Evolutionary conservation across 2,113 vertebrate species (phyloP).

Genomic region (Oncorhynchus clarkii): DNA sequence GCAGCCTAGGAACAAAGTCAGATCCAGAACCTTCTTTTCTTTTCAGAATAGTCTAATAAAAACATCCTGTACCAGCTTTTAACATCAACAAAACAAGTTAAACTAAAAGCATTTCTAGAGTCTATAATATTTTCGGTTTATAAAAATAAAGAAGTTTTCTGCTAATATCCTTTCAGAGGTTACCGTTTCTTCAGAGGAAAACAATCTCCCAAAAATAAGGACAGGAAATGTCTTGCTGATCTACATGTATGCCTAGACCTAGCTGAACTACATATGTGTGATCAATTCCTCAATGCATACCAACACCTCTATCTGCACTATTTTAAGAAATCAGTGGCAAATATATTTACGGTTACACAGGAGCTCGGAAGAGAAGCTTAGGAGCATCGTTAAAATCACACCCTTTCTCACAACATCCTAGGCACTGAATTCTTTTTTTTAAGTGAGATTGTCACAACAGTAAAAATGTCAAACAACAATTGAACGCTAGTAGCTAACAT

Average conservation of each 20-base stretch:
- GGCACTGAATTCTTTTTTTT: not conserved
- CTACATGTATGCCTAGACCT: not conserved
- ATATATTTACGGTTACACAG: not conserved
- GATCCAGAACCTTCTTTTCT: not conserved
- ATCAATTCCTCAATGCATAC: not conserved
- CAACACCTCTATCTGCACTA: not conserved
- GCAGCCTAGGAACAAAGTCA: not conserved
- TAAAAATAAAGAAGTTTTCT: not conserved
- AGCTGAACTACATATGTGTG: not conserved
- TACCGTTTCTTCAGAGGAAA: not conserved
- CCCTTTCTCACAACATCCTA: constrained; percentile 3
- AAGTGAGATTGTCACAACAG: constrained; percentile 1
- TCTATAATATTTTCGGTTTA: not conserved
- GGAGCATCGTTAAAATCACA: not conserved
- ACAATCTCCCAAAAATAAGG: not conserved
- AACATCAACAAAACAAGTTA: not conserved
- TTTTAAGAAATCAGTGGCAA: not conserved
- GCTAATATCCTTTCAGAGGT: not conserved
- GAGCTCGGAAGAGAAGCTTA: not conserved
- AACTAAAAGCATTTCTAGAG: not conserved
- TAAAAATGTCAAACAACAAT: not conserved
- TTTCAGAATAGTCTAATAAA: no score
- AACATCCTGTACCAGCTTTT: not conserved
- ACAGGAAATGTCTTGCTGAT: not conserved
- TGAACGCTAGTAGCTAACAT: not conserved